phyloP scores from a whole-genome alignment of 2,888 invertebrate genomes.

The Pinctada fucata region DNA sequence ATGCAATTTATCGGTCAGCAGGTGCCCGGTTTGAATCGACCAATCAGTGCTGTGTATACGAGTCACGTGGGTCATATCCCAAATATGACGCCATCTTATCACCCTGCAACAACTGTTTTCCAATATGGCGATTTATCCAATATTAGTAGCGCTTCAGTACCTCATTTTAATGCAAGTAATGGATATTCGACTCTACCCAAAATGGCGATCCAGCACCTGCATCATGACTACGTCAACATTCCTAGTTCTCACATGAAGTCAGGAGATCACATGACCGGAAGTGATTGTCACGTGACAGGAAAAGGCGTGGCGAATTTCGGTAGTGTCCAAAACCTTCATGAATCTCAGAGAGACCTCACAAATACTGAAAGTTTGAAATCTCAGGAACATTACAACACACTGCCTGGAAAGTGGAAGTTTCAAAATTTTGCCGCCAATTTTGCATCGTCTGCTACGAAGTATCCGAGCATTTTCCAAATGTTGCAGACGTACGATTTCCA shows the following conservation, averaged over 20 bases:
- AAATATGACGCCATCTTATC: too few species aligned
- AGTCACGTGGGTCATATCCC: too few species aligned
- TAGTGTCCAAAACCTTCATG: not conserved
- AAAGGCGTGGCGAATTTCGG: not conserved
- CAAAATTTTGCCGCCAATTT: not conserved
- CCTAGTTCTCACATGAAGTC: not conserved
- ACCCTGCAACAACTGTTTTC: too few species aligned
- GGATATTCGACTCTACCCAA: too few species aligned
- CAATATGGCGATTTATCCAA: too few species aligned
- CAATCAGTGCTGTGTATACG: too few species aligned
- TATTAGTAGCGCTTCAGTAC: too few species aligned
- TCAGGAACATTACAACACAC: conserved; percentile 30
- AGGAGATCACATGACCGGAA: not conserved
- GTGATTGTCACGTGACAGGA: not conserved
- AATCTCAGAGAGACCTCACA: not conserved
- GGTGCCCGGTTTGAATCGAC: too few species aligned
- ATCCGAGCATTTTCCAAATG: conserved; percentile 61
- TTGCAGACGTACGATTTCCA: conserved; percentile 61
- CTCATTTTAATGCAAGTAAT: too few species aligned
- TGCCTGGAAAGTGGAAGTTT: conserved; percentile 46
- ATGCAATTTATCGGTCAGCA: too few species aligned
- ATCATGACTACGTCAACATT: not conserved
- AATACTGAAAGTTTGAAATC: not conserved
- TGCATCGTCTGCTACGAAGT: not conserved
- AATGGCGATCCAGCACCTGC: not conserved